phyloP scores from a whole-genome alignment of 2,888 invertebrate species.

The Thymelicus lineola region DNA sequence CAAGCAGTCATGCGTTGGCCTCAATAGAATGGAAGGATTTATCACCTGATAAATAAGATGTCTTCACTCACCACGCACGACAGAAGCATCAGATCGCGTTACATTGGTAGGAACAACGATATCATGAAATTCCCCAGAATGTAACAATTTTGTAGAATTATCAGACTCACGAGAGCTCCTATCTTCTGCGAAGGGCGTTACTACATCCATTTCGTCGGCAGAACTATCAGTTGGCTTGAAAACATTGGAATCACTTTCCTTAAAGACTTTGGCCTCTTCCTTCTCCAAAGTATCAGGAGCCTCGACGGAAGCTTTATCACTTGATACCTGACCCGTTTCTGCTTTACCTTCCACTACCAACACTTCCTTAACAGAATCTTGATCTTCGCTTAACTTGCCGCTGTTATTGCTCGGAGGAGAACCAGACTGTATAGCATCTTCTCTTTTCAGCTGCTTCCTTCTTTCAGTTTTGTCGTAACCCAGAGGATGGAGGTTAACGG shows the following conservation, averaged over 20 bases:
- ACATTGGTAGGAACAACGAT: constrained; percentile 76
- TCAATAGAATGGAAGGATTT: constrained; percentile 76
- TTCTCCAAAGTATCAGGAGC: not conserved
- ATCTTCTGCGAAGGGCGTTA: constrained; percentile 61
- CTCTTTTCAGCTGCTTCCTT: constrained; percentile 77
- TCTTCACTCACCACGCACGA: constrained; percentile 85
- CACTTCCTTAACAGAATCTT: constrained; percentile 61
- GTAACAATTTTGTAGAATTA: constrained; percentile 60
- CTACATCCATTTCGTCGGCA: constrained; percentile 74
- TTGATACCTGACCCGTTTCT: constrained; percentile 36
- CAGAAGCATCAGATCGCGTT: constrained; percentile 71
- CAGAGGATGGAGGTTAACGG: constrained; percentile 72
- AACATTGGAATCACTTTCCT: constrained; percentile 3
- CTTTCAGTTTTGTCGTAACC: constrained; percentile 74
- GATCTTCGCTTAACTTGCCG: constrained; percentile 76
- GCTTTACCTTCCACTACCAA: constrained; percentile 40
- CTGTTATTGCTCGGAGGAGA: constrained; percentile 79
- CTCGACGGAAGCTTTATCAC: constrained; percentile 10
- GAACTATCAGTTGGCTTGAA: constrained; percentile 25
- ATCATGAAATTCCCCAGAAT: constrained; percentile 85
- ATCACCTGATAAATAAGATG: constrained; percentile 83
- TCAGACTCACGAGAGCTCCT: constrained; percentile 46
- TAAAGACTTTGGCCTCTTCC: not conserved
- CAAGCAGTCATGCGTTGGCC: constrained; percentile 78
- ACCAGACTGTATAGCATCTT: constrained; percentile 80